Evolutionary conservation across 2,797 vertebrate genomes (phyloP).

Genomic region (Botia kubotai): DNA sequence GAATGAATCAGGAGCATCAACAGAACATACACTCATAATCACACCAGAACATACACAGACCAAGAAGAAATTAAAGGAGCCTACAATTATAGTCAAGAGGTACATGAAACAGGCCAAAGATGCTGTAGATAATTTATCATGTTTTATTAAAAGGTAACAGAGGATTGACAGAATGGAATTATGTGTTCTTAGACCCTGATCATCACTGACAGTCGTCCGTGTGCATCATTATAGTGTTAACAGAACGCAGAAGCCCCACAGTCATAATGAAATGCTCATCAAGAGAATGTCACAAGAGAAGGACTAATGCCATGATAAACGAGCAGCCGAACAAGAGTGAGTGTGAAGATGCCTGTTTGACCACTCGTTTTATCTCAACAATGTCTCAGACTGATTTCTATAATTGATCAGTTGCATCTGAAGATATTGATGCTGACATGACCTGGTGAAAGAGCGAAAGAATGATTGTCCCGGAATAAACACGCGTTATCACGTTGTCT

Average conservation of each 20-base stretch:
- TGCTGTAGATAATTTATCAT: constrained; percentile 18
- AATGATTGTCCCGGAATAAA: constrained; percentile 43
- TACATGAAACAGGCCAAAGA: background rate
- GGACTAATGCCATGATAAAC: constrained; percentile 55
- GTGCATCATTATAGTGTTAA: constrained; percentile 42
- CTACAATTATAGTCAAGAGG: constrained; percentile 3
- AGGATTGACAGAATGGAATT: constrained; percentile 19
- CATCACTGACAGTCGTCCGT: constrained; percentile 39
- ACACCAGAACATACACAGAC: too few species aligned
- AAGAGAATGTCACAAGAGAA: constrained; percentile 53
- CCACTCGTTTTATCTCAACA: background rate
- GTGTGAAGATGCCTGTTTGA: background rate
- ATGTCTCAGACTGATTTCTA: constrained; percentile 48
- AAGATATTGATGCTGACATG: constrained; percentile 63
- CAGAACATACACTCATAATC: too few species aligned
- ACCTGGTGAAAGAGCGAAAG: constrained; percentile 51
- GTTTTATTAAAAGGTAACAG: constrained; percentile 44
- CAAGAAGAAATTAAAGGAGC: constrained; percentile 25
- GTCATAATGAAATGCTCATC: constrained; percentile 53
- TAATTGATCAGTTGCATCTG: constrained; percentile 68
- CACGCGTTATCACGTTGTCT: constrained; percentile 19
- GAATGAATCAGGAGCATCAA: too few species aligned
- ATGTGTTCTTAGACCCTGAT: constrained; percentile 23
- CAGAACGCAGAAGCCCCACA: constrained; percentile 3
- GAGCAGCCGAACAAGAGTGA: constrained; percentile 32